These are phyloP conservation scores for Takifugu ocellatus DNA, from an alignment of 2,797 vertebrate genomes.

Conservation along the genomic window DNA sequence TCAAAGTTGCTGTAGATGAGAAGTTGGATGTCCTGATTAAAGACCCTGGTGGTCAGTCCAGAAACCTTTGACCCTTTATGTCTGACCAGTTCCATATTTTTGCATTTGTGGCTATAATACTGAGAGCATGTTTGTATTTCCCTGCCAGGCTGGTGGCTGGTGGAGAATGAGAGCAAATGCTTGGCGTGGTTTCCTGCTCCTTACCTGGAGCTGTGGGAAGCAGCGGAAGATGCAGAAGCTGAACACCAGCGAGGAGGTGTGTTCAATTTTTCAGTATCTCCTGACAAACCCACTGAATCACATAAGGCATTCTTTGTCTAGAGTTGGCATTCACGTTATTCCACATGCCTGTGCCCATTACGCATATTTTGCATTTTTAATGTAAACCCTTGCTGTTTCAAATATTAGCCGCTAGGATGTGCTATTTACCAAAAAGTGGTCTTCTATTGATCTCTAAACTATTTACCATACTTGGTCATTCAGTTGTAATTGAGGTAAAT, in stretches of 20 bases:
- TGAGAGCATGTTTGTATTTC: neutral
- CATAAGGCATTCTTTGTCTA: neutral
- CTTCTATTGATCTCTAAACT: neutral
- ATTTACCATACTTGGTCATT: no score
- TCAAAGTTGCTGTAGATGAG: constrained; percentile 73
- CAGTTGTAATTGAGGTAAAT: neutral
- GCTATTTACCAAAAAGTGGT: neutral
- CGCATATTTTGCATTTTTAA: neutral
- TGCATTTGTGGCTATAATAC: neutral
- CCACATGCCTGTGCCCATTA: neutral
- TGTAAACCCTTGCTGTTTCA: neutral
- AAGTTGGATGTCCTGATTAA: constrained; percentile 85
- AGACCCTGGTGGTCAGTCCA: constrained; percentile 80
- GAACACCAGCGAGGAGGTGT: constrained; percentile 60
- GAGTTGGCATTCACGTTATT: neutral
- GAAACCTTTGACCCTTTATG: neutral
- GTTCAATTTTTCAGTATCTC: constrained; percentile 7
- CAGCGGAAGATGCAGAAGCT: constrained; percentile 37
- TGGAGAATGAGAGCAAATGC: constrained; percentile 80
- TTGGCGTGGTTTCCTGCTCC: constrained; percentile 93
- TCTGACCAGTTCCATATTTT: neutral
- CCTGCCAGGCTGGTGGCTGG: constrained; percentile 91
- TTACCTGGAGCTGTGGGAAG: constrained; percentile 73
- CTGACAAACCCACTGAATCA: neutral
- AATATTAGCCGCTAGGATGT: constrained; percentile 4